Percentiles rank a stretch among this genome's conserved stretches.
These are phyloP conservation scores for Rhizomys pruinosus DNA, from an alignment of 2,113 vertebrate genomes.

Conservation along the genomic window DNA sequence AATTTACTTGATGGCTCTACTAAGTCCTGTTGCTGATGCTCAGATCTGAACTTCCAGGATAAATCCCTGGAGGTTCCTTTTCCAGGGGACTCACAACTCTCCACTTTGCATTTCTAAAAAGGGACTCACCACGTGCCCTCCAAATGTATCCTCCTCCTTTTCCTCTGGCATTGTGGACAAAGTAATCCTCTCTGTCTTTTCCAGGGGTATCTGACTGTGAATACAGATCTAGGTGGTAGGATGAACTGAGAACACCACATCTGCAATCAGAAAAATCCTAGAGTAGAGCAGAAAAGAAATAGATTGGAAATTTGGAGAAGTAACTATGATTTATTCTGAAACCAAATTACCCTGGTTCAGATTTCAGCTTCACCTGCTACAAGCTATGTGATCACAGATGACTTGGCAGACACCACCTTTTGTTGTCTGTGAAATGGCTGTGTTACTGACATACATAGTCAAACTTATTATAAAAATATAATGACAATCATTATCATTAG, in stretches of 20 bases:
- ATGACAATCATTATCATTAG: background rate
- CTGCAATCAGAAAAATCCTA: background rate
- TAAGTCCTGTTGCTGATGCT: constrained; percentile 33
- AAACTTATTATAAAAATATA: background rate
- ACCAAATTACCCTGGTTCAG: background rate
- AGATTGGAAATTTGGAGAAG: background rate
- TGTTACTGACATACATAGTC: background rate
- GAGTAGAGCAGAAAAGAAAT: background rate
- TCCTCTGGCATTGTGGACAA: accelerated
- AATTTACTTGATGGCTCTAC: background rate
- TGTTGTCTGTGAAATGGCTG: background rate
- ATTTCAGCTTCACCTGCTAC: background rate
- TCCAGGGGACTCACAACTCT: background rate
- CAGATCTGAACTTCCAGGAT: constrained; percentile 40
- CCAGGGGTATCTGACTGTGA: background rate
- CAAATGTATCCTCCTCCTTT: background rate
- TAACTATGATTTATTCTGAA: background rate
- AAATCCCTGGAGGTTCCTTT: background rate
- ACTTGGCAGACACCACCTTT: background rate
- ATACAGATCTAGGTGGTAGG: background rate
- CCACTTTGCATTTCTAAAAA: background rate
- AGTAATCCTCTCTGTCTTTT: background rate
- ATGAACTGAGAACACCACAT: background rate
- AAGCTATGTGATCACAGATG: background rate
- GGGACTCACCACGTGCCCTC: background rate